Evolutionary conservation across 1,140 invertebrate genomes (phyloP), one percentile per base, ranked within the genome.

Genomic region (Anastrepha obliqua): DNA sequence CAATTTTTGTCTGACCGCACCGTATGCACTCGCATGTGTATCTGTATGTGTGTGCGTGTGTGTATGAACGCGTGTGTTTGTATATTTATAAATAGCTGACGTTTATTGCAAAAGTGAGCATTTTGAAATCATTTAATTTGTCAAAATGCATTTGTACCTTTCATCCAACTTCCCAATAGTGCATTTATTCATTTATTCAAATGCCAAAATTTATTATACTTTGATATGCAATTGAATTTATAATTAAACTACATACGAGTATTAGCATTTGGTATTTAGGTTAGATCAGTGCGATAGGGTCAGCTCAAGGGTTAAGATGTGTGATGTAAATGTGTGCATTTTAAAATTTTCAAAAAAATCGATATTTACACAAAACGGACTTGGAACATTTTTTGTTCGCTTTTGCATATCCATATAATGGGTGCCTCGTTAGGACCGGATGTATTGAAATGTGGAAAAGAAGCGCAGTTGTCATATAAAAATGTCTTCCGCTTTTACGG

Each of bases 121-220:
- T 81, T 81, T 81, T 81, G 74, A 81, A 81, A 81, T 81, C 74
- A 81, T 81, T 81, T 81, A 81, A 81, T 81, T 81, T 81, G 74
- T 81, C 74, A 81, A 81, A 81, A 81, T 55, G n/a, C 47, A 81
- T 81, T 81, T 81, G 47, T 81, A 81, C 74, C 74, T 81, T 81
- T 81, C n/a, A 55, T 51, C 20, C 15, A 81, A 51, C 47, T 20
- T 81, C 74, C 74, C 74, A 51, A 81, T 55, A 81, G 74, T 42
- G 42, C n/a, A 81, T 81, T 81, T 81, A 20, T 9, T 55, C 44
- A 81, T 81, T 81, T 81, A 81, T 81, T 51, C 44, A 81, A 81
- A n/a, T 81, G 74, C 51, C 74, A 81, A 81, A 55, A 81, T 81
- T 81, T 81, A 81, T 81, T n/a, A n/a, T n/a, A n/a, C n/a, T 81